phyloP scores from a whole-genome alignment of 2,113 vertebrate genomes.

The Rhodinocichla rosea region DNA sequence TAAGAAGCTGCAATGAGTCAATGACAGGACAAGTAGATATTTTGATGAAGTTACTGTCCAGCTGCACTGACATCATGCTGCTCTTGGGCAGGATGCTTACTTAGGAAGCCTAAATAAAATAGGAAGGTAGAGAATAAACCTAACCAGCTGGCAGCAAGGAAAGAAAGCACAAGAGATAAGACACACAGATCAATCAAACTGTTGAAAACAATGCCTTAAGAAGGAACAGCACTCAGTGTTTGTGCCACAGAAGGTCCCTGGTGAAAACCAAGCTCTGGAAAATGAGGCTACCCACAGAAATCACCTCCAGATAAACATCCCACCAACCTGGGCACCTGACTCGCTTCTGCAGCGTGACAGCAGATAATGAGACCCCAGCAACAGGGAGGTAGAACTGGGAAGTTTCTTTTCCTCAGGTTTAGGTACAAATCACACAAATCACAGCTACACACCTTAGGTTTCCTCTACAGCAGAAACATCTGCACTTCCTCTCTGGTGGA shows the following conservation, averaged over 20 bases:
- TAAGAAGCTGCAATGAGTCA: background rate
- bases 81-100: background rate
- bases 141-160: background rate
- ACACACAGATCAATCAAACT: background rate
- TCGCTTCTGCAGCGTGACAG: background rate
- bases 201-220: background rate
- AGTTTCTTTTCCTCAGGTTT: background rate
- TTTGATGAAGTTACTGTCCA: background rate
- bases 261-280: background rate
- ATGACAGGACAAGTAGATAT: background rate
- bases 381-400: background rate
- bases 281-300: background rate
- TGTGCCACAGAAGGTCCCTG: background rate
- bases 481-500: background rate
- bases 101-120: background rate
- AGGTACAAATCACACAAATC: background rate
- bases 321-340: fast-evolving
- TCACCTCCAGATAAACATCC: background rate
- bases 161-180: background rate
- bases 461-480: background rate
- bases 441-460: background rate
- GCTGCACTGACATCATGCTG: background rate
- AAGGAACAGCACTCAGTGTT: background rate
- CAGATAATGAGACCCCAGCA: background rate
- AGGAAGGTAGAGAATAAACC: background rate